Percentiles rank a stretch among this genome's conserved stretches.
Evolutionary conservation across 2,113 vertebrate species (phyloP).

Genomic region (Nothoprocta perdicaria): DNA sequence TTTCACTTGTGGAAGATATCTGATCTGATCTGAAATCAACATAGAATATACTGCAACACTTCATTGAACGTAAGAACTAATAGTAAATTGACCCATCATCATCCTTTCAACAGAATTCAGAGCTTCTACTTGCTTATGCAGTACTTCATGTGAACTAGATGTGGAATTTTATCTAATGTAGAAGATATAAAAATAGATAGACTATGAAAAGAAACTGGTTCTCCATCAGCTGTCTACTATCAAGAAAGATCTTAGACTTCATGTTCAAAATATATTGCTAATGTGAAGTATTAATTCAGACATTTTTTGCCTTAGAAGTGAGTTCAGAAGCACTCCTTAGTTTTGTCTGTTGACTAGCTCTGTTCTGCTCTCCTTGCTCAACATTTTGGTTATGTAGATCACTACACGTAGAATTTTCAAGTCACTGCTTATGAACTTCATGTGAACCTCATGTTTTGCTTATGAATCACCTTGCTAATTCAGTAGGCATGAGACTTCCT

Average conservation of each 20-base stretch:
- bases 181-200: not conserved
- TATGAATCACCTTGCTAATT: not conserved
- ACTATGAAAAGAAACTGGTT: fast-evolving
- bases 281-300: not conserved
- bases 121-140: not conserved
- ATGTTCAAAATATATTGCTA: fast-evolving
- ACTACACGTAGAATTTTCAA: not conserved
- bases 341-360: not conserved
- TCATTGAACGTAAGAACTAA: not conserved
- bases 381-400: fast-evolving
- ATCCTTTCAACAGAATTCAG: not conserved
- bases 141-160: not conserved
- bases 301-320: not conserved
- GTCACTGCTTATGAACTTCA: not conserved
- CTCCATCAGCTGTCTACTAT: not conserved
- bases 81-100: not conserved
- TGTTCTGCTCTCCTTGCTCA: not conserved
- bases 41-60: not conserved
- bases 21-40: not conserved
- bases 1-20: not conserved
- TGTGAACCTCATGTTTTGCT: not conserved
- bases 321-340: not conserved
- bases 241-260: not conserved
- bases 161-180: not conserved
- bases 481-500: not conserved